phyloP scores from a whole-genome alignment of 2,888 invertebrate genomes.

The Orthosia gothica region DNA sequence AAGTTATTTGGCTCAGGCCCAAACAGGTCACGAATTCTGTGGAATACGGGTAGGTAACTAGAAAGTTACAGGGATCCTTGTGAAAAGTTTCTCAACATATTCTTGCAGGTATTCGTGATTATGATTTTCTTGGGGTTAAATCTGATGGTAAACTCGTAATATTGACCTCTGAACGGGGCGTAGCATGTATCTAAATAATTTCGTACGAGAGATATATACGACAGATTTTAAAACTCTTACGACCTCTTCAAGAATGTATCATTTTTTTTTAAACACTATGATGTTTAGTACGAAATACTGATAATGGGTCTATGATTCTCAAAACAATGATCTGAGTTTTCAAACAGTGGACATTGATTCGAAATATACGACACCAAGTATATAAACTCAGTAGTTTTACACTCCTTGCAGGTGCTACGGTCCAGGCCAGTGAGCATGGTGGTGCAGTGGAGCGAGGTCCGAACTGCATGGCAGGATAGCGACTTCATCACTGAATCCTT shows the following conservation, averaged over 20 bases:
- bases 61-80: background rate
- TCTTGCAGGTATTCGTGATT: background rate
- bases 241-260: background rate
- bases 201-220: background rate
- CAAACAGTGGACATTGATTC: fast-evolving
- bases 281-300: conserved; percentile 52
- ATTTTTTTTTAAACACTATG: conserved; percentile 18
- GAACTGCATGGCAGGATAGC: conserved; percentile 95
- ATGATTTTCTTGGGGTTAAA: background rate
- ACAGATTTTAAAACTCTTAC: background rate
- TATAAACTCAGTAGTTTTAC: background rate
- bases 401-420: conserved; percentile 91
- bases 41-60: conserved; percentile 16
- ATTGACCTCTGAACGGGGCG: too few relatives aligned
- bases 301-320: conserved; percentile 45
- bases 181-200: too few relatives aligned
- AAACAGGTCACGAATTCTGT: conserved; percentile 41
- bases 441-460: conserved; percentile 93
- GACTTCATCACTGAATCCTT: conserved; percentile 96
- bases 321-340: conserved; percentile 56
- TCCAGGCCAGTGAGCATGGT: conserved; percentile 94
- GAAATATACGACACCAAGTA: background rate
- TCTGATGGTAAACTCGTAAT: background rate
- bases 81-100: conserved; percentile 1
- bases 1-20: conserved; percentile 58